Base-by-base conservation (phyloP, 2,888 invertebrate species). In the Orthonychiurus folsomi region DNA sequence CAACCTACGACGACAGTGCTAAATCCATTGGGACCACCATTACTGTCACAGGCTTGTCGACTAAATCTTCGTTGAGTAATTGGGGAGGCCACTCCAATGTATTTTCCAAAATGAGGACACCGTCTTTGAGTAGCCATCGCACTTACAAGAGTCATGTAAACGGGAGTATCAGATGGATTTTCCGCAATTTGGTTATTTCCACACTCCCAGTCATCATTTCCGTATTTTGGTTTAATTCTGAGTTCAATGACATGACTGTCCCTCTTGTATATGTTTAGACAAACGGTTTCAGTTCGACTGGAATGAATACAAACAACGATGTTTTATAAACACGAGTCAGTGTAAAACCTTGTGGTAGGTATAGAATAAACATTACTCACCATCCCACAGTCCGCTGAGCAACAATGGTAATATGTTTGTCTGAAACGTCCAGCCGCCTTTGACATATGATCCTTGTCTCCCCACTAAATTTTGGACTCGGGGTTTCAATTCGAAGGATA, bases 341-440 rank as follows among this genome's bases (percentile, higher is more conserved):
- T 37, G 15, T n/a, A n/a, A 15, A 37, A 37, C 5, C 15, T 37
- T 15, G 37, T 37, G 15, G 37, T 37, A 37, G 9, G 3, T 25
- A 9, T 25, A 15, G n/a, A 25, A 53, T n/a, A 37, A 21, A 20
- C 25, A 28, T 5, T 37, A 76, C 82, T 82, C 73, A 88, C 88
- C 88, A 89, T 77, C 87, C 88, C 48, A 84, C 83, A 0, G 87
- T 87, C 66, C 87, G 83, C 74, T 88, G 87, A 0, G 87, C 87
- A 3, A 87, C 84, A 55, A 87, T 79, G 67, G 73, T 72, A 28
- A 75, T 75, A 64, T 75, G 75, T 52, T 73, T 69, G 3, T 74
- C 73, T 50, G 68, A 66, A 52, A 71, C 63, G 27, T 72, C 71
- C 57, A 61, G 56, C 24, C 61, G 61, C 24, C 63, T 69, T 55